These are phyloP conservation scores for Neria commutata DNA, from an alignment of 2,888 invertebrate species.

Conservation along the genomic window DNA sequence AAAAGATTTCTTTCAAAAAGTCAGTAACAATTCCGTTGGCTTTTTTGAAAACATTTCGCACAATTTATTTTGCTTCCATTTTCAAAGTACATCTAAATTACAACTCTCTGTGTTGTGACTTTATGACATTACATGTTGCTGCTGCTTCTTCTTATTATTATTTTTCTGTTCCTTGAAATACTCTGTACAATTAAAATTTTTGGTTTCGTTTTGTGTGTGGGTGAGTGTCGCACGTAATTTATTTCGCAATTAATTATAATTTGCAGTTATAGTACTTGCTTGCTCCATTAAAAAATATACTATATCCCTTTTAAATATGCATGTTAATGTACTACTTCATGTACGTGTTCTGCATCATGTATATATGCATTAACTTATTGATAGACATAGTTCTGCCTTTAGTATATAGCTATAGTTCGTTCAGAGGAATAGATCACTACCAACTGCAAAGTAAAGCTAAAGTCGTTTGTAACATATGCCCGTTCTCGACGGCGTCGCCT, in stretches of 20 bases:
- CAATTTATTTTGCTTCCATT: too few species aligned
- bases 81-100: too few species aligned
- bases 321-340: background rate
- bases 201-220: background rate
- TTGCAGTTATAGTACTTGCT: background rate
- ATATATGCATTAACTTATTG: background rate
- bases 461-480: background rate
- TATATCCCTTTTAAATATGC: background rate
- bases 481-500: background rate
- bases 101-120: too few species aligned
- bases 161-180: too few species aligned
- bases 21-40: too few species aligned
- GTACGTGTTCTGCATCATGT: background rate
- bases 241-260: background rate
- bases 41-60: too few species aligned
- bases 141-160: too few species aligned
- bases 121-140: too few species aligned
- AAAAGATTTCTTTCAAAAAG: too few species aligned
- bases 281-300: background rate
- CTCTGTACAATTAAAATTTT: background rate
- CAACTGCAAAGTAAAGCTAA: constrained; percentile 49
- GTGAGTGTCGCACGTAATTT: background rate
- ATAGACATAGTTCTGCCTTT: background rate
- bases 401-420: background rate
- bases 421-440: constrained; percentile 37